Conservation (phyloP, 2,797 vertebrate species). For the Anabas testudineus region DNA sequence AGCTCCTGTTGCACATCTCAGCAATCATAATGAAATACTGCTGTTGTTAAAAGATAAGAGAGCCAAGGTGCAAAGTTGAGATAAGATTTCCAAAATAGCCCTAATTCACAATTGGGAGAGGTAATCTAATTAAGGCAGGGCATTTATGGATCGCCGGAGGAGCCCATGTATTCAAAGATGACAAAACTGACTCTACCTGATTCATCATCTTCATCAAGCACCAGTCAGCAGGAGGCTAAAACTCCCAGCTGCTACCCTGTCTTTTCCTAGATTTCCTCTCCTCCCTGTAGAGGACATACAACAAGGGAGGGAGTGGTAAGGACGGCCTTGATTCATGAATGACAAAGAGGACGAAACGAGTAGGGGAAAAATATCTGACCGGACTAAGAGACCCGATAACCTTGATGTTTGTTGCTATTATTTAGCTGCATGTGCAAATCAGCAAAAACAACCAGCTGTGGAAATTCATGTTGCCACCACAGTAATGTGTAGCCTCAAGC, state of each 20-base stretch:
- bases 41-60: conserved; percentile 66
- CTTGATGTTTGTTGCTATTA: conserved; percentile 61
- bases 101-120: conserved; percentile 24
- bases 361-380: conserved; percentile 53
- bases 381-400: conserved; percentile 52
- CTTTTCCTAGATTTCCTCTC: conserved; percentile 45
- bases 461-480: conserved; percentile 36
- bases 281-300: conserved; percentile 68
- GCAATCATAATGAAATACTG: conserved; percentile 33
- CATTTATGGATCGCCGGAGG: too few species aligned
- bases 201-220: conserved; percentile 64
- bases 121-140: conserved; percentile 59
- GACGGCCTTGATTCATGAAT: conserved; percentile 79
- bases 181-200: conserved; percentile 71
- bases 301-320: conserved; percentile 72
- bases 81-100: conserved; percentile 60
- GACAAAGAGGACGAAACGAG: conserved; percentile 81
- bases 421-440: conserved; percentile 68
- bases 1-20: conserved; percentile 31
- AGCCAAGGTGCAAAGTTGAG: conserved; percentile 50
- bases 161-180: conserved; percentile 52
- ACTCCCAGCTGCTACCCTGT: conserved; percentile 76
- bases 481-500: conserved; percentile 9
- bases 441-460: conserved; percentile 36
- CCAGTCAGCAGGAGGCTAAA: conserved; percentile 74